Conservation (phyloP, 1,140 invertebrate genomes). For the Neodiprion lecontei region DNA sequence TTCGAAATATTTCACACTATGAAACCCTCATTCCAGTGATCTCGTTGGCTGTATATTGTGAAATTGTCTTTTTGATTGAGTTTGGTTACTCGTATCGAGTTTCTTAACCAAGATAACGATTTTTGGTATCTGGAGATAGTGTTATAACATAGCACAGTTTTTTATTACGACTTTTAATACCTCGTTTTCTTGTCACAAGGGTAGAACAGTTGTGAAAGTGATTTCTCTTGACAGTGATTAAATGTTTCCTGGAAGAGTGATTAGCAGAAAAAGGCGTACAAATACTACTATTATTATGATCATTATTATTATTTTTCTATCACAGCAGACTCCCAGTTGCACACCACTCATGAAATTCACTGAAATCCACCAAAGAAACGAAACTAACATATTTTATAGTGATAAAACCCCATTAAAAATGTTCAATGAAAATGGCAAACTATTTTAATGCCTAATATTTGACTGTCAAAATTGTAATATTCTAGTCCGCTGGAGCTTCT, state of each 20-base stretch:
- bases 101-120: background rate
- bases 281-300: too few species aligned
- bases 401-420: too few species aligned
- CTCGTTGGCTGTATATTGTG: background rate
- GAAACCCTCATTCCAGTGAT: slow-evolving; percentile 7
- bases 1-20: background rate
- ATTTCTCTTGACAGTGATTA: too few species aligned
- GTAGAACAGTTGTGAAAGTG: too few species aligned
- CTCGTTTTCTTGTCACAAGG: too few species aligned
- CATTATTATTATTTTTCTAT: too few species aligned
- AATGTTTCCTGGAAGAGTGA: too few species aligned
- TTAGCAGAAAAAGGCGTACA: too few species aligned
- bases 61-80: background rate
- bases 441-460: too few species aligned
- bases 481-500: background rate
- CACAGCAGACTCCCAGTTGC: too few species aligned
- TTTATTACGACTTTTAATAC: too few species aligned
- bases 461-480: background rate
- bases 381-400: slow-evolving; percentile 1
- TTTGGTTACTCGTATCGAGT: background rate
- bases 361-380: slow-evolving; percentile 18
- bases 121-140: background rate
- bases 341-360: background rate
- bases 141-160: background rate
- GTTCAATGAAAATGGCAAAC: too few species aligned